Evolutionary conservation across 2,888 invertebrate genomes (phyloP).

Genomic region (Cecidostiba fungosa): DNA sequence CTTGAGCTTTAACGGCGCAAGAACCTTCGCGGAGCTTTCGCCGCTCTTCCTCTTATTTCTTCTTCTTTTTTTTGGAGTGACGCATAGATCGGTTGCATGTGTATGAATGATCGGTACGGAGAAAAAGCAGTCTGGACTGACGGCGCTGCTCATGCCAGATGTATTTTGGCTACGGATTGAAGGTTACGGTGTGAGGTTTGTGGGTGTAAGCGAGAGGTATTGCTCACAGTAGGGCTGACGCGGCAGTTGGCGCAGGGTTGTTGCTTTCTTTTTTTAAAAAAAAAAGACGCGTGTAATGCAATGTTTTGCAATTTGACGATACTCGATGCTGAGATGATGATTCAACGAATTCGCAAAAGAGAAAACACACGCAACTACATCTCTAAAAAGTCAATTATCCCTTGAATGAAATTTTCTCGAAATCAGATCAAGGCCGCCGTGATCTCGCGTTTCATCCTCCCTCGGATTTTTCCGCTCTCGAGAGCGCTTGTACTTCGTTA

Average conservation of each 20-base stretch:
- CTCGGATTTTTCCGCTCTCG: too few relatives aligned
- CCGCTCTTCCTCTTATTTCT: background rate
- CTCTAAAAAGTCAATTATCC: background rate
- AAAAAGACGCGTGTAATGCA: background rate
- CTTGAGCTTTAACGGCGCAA: background rate
- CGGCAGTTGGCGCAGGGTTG: background rate
- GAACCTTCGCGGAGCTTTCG: constrained; percentile 7
- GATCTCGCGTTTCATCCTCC: too few relatives aligned
- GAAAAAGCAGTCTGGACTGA: constrained; percentile 43
- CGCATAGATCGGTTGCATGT: background rate
- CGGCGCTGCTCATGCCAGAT: background rate
- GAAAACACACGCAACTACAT: background rate
- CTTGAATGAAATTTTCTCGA: background rate
- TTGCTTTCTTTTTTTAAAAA: background rate
- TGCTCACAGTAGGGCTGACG: background rate
- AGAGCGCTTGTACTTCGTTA: background rate
- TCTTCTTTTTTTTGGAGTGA: background rate
- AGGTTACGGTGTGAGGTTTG: constrained; percentile 27
- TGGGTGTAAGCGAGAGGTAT: background rate
- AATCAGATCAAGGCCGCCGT: background rate
- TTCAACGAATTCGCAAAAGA: background rate
- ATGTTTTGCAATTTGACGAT: background rate
- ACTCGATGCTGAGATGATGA: background rate
- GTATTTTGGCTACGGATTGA: constrained; percentile 41
- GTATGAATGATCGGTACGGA: background rate